Evolutionary conservation across 2,113 vertebrate species (phyloP).

Genomic region (Hassar affinis): DNA sequence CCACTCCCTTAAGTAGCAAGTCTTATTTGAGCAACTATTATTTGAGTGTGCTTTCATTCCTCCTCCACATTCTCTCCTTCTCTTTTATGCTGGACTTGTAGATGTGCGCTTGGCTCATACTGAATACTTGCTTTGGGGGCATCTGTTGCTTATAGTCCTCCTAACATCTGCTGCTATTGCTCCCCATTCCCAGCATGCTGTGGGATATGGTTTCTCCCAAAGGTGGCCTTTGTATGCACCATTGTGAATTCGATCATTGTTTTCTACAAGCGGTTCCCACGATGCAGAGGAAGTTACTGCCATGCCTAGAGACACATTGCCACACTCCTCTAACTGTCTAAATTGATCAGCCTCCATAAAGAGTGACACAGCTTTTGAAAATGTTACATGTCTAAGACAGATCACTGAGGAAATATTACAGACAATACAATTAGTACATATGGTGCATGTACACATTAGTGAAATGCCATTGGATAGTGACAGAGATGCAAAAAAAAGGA

Average conservation of each 20-base stretch:
- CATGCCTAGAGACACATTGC: slow-evolving; percentile 62
- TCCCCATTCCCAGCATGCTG: slow-evolving; percentile 80
- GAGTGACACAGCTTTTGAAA: neutral
- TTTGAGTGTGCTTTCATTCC: slow-evolving; percentile 70
- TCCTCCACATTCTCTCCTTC: slow-evolving; percentile 56
- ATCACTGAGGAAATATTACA: neutral
- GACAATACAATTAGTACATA: too few species aligned
- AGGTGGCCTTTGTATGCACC: slow-evolving; percentile 81
- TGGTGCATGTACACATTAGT: neutral
- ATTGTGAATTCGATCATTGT: slow-evolving; percentile 81
- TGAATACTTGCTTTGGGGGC: slow-evolving; percentile 79
- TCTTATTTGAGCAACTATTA: slow-evolving; percentile 72
- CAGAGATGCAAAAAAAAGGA: neutral
- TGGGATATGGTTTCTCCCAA: slow-evolving; percentile 84
- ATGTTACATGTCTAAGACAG: neutral
- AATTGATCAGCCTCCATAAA: slow-evolving; percentile 32
- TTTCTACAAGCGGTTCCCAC: slow-evolving; percentile 76
- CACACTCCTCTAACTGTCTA: slow-evolving; percentile 46
- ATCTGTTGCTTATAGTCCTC: slow-evolving; percentile 81
- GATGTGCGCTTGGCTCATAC: slow-evolving; percentile 71
- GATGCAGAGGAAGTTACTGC: slow-evolving; percentile 73
- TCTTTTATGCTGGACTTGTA: slow-evolving; percentile 48
- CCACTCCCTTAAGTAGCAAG: slow-evolving; percentile 54
- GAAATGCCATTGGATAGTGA: neutral
- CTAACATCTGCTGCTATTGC: slow-evolving; percentile 88